A percentile compares a stretch with the other conserved stretches of the same genome.
Evolutionary conservation across 2,888 invertebrate genomes (phyloP).

Genomic region (Papilio protenor): DNA sequence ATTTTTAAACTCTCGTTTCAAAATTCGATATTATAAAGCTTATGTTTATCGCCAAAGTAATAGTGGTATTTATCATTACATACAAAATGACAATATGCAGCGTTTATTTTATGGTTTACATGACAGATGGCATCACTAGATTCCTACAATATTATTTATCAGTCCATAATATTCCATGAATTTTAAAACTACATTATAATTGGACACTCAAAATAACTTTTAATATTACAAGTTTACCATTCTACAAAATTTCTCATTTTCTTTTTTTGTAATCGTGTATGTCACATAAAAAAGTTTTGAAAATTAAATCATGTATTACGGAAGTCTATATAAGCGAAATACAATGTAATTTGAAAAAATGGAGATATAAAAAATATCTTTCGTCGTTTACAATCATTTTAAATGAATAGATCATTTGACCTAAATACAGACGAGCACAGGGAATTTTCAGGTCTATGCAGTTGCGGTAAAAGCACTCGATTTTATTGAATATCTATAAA

Average conservation of each 20-base stretch:
- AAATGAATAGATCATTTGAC: conserved; percentile 16
- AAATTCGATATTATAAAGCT: too few relatives aligned
- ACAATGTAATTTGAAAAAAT: neutral
- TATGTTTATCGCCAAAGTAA: too few relatives aligned
- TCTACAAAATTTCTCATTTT: neutral
- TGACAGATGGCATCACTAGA: too few relatives aligned
- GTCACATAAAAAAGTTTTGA: neutral
- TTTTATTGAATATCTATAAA: conserved; percentile 20
- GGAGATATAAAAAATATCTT: neutral
- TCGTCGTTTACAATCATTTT: conserved; percentile 10
- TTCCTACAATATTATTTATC: too few relatives aligned
- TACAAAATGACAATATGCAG: too few relatives aligned
- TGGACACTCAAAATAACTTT: neutral
- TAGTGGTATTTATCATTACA: too few relatives aligned
- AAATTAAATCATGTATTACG: neutral
- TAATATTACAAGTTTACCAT: neutral
- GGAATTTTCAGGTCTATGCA: conserved; percentile 1
- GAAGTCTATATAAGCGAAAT: neutral
- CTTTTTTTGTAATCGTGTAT: neutral
- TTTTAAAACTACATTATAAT: too few relatives aligned
- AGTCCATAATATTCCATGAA: too few relatives aligned
- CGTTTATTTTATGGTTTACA: too few relatives aligned
- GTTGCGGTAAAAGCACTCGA: conserved; percentile 1
- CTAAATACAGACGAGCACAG: neutral
- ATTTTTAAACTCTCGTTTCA: too few relatives aligned